Base-by-base conservation (phyloP, 2,888 invertebrate species). In the Drosophila mimica region DNA sequence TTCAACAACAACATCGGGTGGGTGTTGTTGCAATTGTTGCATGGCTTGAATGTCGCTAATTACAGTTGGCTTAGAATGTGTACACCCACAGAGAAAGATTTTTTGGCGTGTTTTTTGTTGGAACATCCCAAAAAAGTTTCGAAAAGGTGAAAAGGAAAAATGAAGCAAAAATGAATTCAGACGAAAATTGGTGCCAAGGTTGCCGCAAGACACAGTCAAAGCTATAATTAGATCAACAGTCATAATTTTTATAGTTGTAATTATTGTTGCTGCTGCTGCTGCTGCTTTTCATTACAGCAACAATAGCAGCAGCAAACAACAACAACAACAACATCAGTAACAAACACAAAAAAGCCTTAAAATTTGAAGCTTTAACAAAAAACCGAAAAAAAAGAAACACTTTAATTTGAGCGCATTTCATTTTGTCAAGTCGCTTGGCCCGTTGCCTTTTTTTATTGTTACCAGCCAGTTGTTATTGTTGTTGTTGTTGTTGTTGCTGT, bases 171-270 rank as follows among this genome's bases (percentile, higher is more conserved):
- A 13, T 33, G 13, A 38, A 13, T 33, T 15, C 15, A 33, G 34
- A 58, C 48, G 49, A 38, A 74, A 85, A 87, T 76, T 53, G 77
- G 76, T 84, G 87, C 88, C 90, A 88, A 88, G 90, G 90, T 84
- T 90, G 84, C 57, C 69, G 59, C 70, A 34, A 79, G 77, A 64
- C 64, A 68, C 76, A 70, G 67, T 74, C 76, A 71, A 67, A 80
- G 83, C 72, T 82, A 82, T 89, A 88, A 88, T 89, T 90, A 84
- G 87, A 88, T 88, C 85, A 88, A 80, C 76, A 84, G 85, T 87
- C 85, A 90, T 90, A 83, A 86, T 90, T 90, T 89, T 69, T 80
- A 74, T 83, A 70, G 65, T 66, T 71, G 72, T 79, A 78, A 79
- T 76, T 76, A 70, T 76, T 79, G 70, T 59, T 76, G 53, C 34